Conservation (phyloP, 1,140 invertebrate species). For the Tetramorium alpestre region DNA sequence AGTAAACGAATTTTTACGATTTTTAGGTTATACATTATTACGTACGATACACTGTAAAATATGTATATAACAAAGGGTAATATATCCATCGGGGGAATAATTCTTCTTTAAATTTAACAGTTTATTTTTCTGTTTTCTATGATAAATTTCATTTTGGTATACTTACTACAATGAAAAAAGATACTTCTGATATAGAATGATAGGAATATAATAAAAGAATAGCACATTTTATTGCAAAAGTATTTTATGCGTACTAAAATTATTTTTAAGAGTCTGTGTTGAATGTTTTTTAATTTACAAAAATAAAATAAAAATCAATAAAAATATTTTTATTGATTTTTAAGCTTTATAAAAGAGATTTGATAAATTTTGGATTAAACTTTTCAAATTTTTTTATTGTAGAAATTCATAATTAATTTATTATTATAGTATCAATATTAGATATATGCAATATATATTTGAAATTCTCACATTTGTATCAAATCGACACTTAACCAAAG, state of each 20-base stretch:
- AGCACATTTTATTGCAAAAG: background rate
- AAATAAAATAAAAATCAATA: no score
- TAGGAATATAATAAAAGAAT: background rate
- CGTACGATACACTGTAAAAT: background rate
- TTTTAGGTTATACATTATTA: slow-evolving; percentile 76
- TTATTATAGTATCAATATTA: background rate
- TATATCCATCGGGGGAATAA: background rate
- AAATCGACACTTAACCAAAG: background rate
- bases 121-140: slow-evolving; percentile 17
- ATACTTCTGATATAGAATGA: background rate
- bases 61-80: background rate
- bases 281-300: background rate
- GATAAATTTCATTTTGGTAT: slow-evolving; percentile 4
- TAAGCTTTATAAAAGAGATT: background rate
- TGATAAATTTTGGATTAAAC: background rate
- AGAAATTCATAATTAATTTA: background rate
- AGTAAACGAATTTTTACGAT: slow-evolving; percentile 71
- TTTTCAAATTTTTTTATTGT: background rate
- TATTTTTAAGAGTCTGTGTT: background rate
- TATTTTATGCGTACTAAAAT: background rate
- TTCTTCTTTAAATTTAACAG: background rate
- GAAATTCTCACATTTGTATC: background rate
- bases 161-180: background rate
- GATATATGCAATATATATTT: background rate
- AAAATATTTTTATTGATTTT: background rate